Percentiles rank a stretch among this genome's conserved stretches.
Conservation (phyloP, 53 echinoderm and acorn worm genomes). For the Zoroaster sp. region DNA sequence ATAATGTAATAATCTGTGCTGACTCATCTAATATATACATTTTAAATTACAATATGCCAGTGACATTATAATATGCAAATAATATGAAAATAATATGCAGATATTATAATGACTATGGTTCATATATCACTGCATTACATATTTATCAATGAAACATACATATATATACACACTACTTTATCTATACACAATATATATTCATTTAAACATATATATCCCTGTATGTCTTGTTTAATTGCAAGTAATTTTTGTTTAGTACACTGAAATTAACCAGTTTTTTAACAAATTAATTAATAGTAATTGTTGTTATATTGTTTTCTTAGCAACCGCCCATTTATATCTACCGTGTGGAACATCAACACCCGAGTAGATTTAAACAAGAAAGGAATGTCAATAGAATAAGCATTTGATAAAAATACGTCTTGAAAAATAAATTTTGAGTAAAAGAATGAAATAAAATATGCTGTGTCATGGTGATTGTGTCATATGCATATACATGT, state of each 20-base stretch:
- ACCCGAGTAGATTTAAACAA: neutral
- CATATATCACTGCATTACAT: neutral
- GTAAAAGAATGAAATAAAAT: neutral
- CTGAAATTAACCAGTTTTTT: neutral
- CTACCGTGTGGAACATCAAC: neutral
- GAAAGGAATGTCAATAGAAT: neutral
- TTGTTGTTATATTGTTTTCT: neutral
- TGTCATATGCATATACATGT: neutral
- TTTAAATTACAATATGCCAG: constrained; percentile 14
- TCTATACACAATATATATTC: neutral
- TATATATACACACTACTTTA: neutral
- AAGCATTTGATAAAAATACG: neutral
- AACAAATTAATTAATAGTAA: too few species aligned
- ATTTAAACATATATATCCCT: neutral
- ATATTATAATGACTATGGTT: neutral
- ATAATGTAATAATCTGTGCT: too few species aligned
- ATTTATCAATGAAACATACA: neutral
- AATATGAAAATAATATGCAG: neutral
- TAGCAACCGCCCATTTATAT: neutral
- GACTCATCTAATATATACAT: constrained; percentile 21
- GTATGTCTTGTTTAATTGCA: too few species aligned
- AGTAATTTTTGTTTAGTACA: too few species aligned
- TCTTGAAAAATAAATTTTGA: neutral
- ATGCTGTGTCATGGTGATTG: neutral
- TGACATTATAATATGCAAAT: neutral